Conservation (phyloP, 2,113 vertebrate species). For the Muscicapa adusta region DNA sequence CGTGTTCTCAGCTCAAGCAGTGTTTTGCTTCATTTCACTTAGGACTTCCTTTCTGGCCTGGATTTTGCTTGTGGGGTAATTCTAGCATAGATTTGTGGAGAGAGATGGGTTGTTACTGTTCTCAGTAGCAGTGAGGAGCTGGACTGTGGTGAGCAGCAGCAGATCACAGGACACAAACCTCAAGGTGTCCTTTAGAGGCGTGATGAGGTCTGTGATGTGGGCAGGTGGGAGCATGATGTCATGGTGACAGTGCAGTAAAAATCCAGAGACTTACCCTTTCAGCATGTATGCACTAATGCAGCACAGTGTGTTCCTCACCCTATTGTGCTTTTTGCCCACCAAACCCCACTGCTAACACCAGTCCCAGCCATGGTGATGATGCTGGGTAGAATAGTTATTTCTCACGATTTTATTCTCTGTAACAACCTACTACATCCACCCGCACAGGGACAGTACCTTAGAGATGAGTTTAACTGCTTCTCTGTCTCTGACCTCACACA, state of each 20-base stretch:
- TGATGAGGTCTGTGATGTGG: fast-evolving
- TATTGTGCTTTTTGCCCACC: not conserved
- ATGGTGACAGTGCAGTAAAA: not conserved
- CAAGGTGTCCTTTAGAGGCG: not conserved
- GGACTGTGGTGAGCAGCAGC: not conserved
- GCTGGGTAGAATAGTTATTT: not conserved
- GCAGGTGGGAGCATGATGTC: not conserved
- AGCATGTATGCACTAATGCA: not conserved
- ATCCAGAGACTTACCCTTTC: not conserved
- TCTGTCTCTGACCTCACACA: not conserved
- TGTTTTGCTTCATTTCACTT: not conserved
- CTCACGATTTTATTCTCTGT: not conserved
- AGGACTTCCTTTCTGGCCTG: not conserved
- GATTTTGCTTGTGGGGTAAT: not conserved
- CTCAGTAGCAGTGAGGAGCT: not conserved
- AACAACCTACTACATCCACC: not conserved
- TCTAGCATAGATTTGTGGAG: not conserved
- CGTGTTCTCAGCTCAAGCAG: not conserved
- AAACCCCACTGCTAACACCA: not conserved
- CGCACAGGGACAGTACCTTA: not conserved
- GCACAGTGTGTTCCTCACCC: not conserved
- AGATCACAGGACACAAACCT: not conserved
- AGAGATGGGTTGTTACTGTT: not conserved
- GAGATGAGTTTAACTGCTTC: not conserved
- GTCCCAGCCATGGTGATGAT: not conserved